Evolutionary conservation across 2,113 vertebrate species (phyloP), one percentile per base, ranked within the genome.

Genomic region (Haplotaxodon microlepis): DNA sequence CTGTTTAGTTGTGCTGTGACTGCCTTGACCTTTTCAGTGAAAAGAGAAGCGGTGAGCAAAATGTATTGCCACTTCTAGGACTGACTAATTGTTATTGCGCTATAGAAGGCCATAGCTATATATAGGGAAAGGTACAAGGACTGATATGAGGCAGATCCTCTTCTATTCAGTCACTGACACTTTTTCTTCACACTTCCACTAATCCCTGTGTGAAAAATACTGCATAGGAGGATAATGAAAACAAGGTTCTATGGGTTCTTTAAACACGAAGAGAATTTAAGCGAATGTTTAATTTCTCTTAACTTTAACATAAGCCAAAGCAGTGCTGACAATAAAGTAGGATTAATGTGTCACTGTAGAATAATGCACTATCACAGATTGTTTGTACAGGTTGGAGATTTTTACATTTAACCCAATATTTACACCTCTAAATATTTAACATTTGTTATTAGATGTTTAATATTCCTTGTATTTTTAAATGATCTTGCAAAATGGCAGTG

Each of bases 11-110:
- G 92, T 87, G 86, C 92, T 79, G 66, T 87, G 88, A 91, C 86
- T 89, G 88, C 73, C 1, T 3, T 91, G 89, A 94, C 93, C 93
- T 93, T 93, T 90, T 24, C 38, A 10, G 50, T 53, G 83, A 84
- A 38, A 91, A 82, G 36, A 86, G 81, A 91, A 17, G 56, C 34
- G 8, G 51, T 87, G 53, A 88, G 40, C 3, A 50, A 86, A 84
- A 83, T 42, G 83, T 81, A 81, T 19, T 69, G 47, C 82, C 45
- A 87, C 76, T 27, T 57, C 21, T 7, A 51, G 24, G 54, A 78
- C 51, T 5, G 56, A 21, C 34, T 92, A 80, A 88, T 89, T 86
- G 83, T 86, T 92, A 61, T 84, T 83, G 84, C 8, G 3, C 63
- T 59, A 73, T 56, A 86, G 29, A 84, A 61, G 17, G 38, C 63